phyloP scores from a whole-genome alignment of 2,888 invertebrate species.

The Copidosoma aretas region DNA sequence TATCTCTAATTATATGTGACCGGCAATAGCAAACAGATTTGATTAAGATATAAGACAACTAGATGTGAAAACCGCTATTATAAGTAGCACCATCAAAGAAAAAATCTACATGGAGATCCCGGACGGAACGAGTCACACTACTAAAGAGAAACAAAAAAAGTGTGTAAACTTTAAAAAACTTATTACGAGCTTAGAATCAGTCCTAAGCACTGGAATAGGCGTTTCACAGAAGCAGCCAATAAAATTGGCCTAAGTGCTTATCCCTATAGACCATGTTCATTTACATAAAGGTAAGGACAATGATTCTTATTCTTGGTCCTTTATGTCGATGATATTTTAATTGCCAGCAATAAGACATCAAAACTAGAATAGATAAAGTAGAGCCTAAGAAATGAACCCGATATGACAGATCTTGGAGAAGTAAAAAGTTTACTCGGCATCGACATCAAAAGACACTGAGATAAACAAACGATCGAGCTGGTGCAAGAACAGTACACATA shows the following conservation, averaged over 20 bases:
- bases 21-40: not conserved
- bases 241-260: slow-evolving; percentile 33
- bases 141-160: slow-evolving; percentile 4
- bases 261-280: slow-evolving; percentile 35
- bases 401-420: slow-evolving; percentile 37
- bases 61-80: slow-evolving; percentile 44
- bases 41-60: slow-evolving; percentile 26
- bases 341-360: not conserved
- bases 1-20: not conserved
- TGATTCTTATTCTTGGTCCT: not conserved
- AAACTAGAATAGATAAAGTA: slow-evolving; percentile 17
- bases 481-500: not conserved
- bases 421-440: slow-evolving; percentile 35
- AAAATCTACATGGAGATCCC: slow-evolving; percentile 37
- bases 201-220: slow-evolving; percentile 32
- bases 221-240: slow-evolving; percentile 30
- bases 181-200: slow-evolving; percentile 37
- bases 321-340: slow-evolving; percentile 13
- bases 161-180: slow-evolving; percentile 37
- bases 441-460: slow-evolving; percentile 15
- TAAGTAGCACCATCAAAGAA: slow-evolving; percentile 39
- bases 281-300: slow-evolving; percentile 11
- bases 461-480: not conserved
- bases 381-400: slow-evolving; percentile 29
- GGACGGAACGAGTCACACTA: slow-evolving; percentile 23